Evolutionary conservation across 2,888 invertebrate genomes (phyloP), one percentile per base, ranked within the genome.

Genomic region (Sclerodermus sp.): DNA sequence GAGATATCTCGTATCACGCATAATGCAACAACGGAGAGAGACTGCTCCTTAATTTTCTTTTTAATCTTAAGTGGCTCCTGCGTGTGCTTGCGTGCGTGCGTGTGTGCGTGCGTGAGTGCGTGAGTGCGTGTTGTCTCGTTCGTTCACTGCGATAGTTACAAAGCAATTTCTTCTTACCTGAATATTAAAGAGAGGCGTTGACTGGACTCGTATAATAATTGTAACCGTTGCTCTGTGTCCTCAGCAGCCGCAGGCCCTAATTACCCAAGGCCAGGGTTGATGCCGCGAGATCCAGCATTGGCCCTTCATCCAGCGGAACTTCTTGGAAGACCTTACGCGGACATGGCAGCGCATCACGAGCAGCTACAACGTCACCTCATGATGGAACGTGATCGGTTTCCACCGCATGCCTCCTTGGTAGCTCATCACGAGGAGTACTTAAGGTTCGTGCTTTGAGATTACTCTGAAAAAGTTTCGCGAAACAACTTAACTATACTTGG

Each of bases 291-390:
- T 58, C 77, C 77, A 17, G 85, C 87, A 49, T 79, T 89, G 60
- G 87, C 85, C 42, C 79, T 89, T 58, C 89, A 87, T 70, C 89
- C 88, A 68, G 89, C 89, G 0, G 90, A 90, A 76, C 82, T 93
- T 56, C 82, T 93, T 57, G 87, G 89, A 41, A 82, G 92, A 70
- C 90, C 89, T 1, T 91, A 90, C 77, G 89, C 90, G 37, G 91
- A 92, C 74, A 75, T 82, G 66, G 86, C 89, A 78, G 86, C 88
- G 79, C 91, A 91, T 57, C 91, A 92, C 72, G 93, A 93, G 78
- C 91, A 91, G 74, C 80, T 93, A 58, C 91, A 92, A 79, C 84
- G 93, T 61, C 92, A 93, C 74, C 82, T 93, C 79, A 81, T 92
- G 78, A 72, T 93, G 79, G 93, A 93, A 77, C 83, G 93, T 58